Evolutionary conservation across 2,888 invertebrate species (phyloP).

Genomic region (Ophion ellenae): DNA sequence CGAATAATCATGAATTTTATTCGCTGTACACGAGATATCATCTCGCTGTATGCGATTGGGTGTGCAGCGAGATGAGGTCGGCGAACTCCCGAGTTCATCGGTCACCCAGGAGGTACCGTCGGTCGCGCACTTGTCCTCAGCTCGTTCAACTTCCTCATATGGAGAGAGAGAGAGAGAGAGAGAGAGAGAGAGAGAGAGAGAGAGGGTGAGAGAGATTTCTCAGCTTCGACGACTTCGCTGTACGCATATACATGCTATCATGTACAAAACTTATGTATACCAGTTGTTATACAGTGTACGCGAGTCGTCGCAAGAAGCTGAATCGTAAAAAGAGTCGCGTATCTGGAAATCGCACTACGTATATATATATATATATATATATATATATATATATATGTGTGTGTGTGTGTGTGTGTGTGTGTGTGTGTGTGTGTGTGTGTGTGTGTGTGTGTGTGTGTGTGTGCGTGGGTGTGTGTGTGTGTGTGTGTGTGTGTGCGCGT

Average conservation of each 20-base stretch:
- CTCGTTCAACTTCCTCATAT: conserved; percentile 80
- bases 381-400: no score
- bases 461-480: no score
- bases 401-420: no score
- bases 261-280: conserved; percentile 32
- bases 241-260: background rate
- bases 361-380: no score
- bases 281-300: conserved; percentile 11
- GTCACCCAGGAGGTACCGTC: conserved; percentile 75
- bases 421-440: no score
- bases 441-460: no score
- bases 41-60: conserved; percentile 6
- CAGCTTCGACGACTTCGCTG: conserved; percentile 18
- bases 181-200: conserved; percentile 42
- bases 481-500: no score
- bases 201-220: conserved; percentile 57
- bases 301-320: conserved; percentile 36
- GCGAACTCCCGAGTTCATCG: conserved; percentile 77
- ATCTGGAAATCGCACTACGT: background rate
- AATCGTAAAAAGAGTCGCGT: conserved; percentile 29
- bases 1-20: background rate
- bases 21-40: conserved; percentile 4
- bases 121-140: conserved; percentile 78
- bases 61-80: conserved; percentile 49
- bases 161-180: conserved; percentile 37